A percentile compares a stretch with the other conserved stretches of the same genome.
Conservation (phyloP, 2,797 vertebrate species). For the Clarias platycephalus region DNA sequence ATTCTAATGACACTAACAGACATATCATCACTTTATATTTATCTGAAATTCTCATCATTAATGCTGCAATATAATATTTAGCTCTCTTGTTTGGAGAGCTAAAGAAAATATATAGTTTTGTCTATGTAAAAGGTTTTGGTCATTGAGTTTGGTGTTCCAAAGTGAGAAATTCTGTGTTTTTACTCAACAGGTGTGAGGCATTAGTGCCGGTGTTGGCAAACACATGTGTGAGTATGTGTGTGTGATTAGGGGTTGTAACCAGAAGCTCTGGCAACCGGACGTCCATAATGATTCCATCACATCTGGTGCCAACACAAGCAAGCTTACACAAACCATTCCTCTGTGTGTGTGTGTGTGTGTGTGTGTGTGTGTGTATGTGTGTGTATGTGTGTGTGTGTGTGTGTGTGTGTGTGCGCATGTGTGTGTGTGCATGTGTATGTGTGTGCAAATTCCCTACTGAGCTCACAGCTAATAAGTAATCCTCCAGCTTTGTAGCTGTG, state of each 20-base stretch:
- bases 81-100: background rate
- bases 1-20: background rate
- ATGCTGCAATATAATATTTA: background rate
- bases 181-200: slow-evolving; percentile 60
- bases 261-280: slow-evolving; percentile 59
- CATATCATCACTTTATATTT: background rate
- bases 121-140: background rate
- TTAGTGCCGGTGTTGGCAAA: slow-evolving; percentile 52
- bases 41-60: background rate
- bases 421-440: slow-evolving; percentile 27
- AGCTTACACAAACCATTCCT: slow-evolving; percentile 53
- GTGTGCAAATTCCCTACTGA: slow-evolving; percentile 35
- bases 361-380: slow-evolving; percentile 30
- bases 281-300: slow-evolving; percentile 56
- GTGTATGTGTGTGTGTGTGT: slow-evolving; percentile 15
- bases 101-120: background rate
- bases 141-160: background rate
- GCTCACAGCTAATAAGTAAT: slow-evolving; percentile 53
- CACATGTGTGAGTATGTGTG: slow-evolving; percentile 44
- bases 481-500: slow-evolving; percentile 43
- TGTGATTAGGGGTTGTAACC: slow-evolving; percentile 54
- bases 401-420: slow-evolving; percentile 33
- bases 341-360: slow-evolving; percentile 43
- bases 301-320: slow-evolving; percentile 54
- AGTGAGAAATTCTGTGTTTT: slow-evolving; percentile 23